phyloP scores from a whole-genome alignment of 2,888 invertebrate species.

The Pristionchus arcanus region DNA sequence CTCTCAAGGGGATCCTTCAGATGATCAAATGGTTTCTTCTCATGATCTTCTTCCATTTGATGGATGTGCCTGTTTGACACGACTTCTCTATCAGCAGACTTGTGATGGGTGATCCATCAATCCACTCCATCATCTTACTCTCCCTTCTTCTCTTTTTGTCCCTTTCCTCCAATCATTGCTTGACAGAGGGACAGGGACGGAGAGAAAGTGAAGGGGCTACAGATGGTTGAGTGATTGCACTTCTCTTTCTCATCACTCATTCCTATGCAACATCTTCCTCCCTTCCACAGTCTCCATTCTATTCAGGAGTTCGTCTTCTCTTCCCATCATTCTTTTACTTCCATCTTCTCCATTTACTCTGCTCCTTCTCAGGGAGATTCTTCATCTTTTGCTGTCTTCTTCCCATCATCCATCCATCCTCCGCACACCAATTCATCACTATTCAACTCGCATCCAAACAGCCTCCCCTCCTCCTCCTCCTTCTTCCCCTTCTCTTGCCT shows the following conservation, averaged over 20 bases:
- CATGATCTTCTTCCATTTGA: conserved; percentile 22
- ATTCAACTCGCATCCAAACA: conserved; percentile 38
- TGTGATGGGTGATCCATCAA: conserved; percentile 28
- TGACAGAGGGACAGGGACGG: neutral
- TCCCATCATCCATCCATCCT: conserved; percentile 44
- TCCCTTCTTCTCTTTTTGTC: conserved; percentile 19
- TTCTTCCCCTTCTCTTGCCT: conserved; percentile 14
- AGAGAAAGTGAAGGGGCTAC: neutral
- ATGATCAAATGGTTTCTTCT: neutral
- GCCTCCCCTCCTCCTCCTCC: neutral
- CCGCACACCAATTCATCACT: conserved; percentile 46
- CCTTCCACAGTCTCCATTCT: no score
- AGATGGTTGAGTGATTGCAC: conserved; percentile 37
- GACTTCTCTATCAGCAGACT: neutral
- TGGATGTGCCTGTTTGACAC: conserved; percentile 39
- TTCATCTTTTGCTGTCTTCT: conserved; percentile 47
- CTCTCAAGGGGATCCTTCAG: neutral
- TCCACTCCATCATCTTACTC: conserved; percentile 16
- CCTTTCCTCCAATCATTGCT: conserved; percentile 26
- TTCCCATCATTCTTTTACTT: neutral
- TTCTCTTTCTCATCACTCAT: conserved; percentile 3
- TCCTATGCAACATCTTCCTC: neutral
- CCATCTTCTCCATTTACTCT: neutral
- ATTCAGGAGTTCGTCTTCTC: neutral
- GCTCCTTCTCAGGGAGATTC: conserved; percentile 21